Evolutionary conservation across 2,797 vertebrate genomes (phyloP).

Genomic region (Lepus townsendii): DNA sequence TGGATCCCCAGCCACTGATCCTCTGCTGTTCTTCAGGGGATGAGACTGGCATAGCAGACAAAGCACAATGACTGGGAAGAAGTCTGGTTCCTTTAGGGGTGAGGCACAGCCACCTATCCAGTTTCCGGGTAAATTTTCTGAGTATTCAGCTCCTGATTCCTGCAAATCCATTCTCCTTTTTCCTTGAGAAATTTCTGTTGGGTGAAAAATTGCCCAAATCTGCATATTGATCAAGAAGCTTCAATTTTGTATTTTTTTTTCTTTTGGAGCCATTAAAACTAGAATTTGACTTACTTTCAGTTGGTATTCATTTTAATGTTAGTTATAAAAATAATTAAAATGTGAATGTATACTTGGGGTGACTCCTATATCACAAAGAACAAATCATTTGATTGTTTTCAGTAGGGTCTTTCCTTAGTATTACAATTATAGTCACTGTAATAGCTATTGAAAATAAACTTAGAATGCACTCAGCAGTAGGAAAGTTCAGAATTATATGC

Average conservation of each 20-base stretch:
- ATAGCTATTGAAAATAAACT: conserved; percentile 75
- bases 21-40: background rate
- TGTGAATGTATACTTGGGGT: conserved; percentile 41
- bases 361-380: conserved; percentile 19
- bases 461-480: conserved; percentile 70
- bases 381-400: conserved; percentile 71
- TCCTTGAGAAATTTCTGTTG: background rate
- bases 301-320: conserved; percentile 58
- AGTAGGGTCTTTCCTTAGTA: conserved; percentile 67
- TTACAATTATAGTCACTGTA: conserved; percentile 64
- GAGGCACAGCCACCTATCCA: background rate
- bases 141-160: background rate
- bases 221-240: background rate
- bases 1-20: background rate
- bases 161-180: background rate
- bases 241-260: background rate
- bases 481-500: conserved; percentile 75
- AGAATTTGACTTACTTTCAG: conserved; percentile 51
- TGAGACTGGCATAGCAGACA: background rate
- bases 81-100: background rate
- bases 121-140: background rate
- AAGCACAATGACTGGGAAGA: background rate
- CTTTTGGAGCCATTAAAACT: background rate
- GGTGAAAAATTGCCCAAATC: background rate
- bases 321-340: conserved; percentile 75